Evolutionary conservation across 2,797 vertebrate genomes (phyloP).

Genomic region (Muraenolepis orangiensis): DNA sequence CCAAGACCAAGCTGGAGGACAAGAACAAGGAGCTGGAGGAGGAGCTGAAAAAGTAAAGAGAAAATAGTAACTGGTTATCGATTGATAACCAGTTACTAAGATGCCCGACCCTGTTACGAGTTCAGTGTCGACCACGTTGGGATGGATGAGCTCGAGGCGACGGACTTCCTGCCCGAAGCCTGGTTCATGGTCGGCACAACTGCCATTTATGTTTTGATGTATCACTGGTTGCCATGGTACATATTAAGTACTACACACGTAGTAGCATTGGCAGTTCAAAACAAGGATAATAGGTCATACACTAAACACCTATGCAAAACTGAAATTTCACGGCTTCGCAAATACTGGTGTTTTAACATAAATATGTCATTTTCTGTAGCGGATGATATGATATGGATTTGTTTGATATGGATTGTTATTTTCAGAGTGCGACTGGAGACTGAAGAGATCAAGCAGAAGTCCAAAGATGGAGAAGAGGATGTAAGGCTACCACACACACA

Average conservation of each 20-base stretch:
- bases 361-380: not conserved
- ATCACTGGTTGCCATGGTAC: not conserved
- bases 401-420: slow-evolving; percentile 3
- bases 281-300: not conserved
- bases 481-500: slow-evolving; percentile 46
- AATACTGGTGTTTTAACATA: not conserved
- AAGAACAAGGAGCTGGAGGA: slow-evolving; percentile 90
- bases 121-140: not conserved
- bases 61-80: slow-evolving; percentile 23
- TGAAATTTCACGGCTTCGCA: not conserved
- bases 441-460: slow-evolving; percentile 69
- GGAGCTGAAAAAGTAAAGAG: slow-evolving; percentile 90
- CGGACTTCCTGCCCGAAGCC: not conserved
- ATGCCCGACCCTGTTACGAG: not conserved
- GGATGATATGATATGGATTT: not conserved
- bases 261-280: not conserved
- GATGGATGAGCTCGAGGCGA: too few species aligned
- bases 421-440: slow-evolving; percentile 66
- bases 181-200: not conserved
- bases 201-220: not conserved
- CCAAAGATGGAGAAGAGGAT: slow-evolving; percentile 72
- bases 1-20: slow-evolving; percentile 87
- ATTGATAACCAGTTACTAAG: too few species aligned
- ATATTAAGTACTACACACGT: too few species aligned
- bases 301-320: not conserved